A percentile compares a stretch with the other conserved stretches of the same genome.
Conservation (phyloP, 2,113 vertebrate genomes). For the Dasyornis broadbenti region DNA sequence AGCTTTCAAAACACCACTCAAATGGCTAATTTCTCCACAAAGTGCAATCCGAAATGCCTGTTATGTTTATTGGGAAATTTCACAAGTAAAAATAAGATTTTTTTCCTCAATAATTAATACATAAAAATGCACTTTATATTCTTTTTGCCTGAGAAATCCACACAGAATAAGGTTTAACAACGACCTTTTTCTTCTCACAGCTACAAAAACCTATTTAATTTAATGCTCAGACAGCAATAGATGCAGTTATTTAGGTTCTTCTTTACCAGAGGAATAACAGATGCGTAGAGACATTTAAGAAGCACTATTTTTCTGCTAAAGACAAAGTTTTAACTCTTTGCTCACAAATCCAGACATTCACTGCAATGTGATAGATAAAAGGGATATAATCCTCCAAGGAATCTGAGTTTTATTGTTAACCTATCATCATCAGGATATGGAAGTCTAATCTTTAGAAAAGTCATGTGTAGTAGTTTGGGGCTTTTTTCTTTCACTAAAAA, state of each 20-base stretch:
- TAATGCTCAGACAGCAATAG: background rate
- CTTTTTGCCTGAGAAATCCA: background rate
- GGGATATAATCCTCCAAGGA: background rate
- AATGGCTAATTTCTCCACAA: background rate
- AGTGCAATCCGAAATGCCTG: background rate
- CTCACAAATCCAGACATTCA: background rate
- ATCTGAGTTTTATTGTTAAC: background rate
- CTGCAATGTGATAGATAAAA: background rate
- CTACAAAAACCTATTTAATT: background rate
- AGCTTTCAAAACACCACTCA: slow-evolving; percentile 27
- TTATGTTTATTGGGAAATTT: background rate
- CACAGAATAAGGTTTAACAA: background rate
- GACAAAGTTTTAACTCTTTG: background rate
- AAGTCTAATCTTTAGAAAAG: background rate
- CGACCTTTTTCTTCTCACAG: background rate
- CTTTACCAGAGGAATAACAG: background rate
- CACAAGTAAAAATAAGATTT: background rate
- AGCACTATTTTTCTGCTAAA: background rate
- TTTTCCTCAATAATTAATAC: background rate
- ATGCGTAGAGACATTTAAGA: background rate
- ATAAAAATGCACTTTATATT: background rate
- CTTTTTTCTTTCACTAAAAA: background rate
- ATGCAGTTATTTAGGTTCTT: background rate
- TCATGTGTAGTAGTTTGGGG: background rate
- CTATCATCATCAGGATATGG: background rate